Conservation (phyloP, 2,113 vertebrate species). For the Xiphorhynchus elegans region DNA sequence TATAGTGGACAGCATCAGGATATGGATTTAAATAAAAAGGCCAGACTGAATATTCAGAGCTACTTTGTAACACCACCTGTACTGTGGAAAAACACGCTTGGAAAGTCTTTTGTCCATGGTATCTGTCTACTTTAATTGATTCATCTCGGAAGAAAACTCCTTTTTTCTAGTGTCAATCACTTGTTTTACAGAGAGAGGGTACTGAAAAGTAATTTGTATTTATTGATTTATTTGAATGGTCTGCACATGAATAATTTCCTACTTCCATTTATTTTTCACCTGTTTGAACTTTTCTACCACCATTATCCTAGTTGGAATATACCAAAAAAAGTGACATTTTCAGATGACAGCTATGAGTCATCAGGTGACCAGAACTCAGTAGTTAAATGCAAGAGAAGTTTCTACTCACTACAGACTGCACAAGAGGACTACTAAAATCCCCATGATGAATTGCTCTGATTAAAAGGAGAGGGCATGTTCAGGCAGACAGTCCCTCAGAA, state of each 20-base stretch:
- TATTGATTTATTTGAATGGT: neutral
- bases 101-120: neutral
- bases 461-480: neutral
- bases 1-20: neutral
- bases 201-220: neutral
- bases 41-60: neutral
- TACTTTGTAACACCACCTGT: neutral
- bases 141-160: neutral
- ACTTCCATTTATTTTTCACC: neutral
- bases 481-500: neutral
- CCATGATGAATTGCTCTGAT: neutral
- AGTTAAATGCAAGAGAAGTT: neutral
- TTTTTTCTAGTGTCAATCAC: neutral
- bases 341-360: neutral
- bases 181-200: neutral
- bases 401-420: neutral
- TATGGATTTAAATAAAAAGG: neutral
- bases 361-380: neutral
- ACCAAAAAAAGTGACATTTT: neutral
- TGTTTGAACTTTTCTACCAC: neutral
- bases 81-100: neutral
- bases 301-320: neutral
- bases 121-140: neutral
- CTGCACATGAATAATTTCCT: neutral
- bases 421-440: neutral